Evolutionary conservation across 2,888 invertebrate species (phyloP), one percentile per base, ranked within the genome.

Genomic region (Melipona bicolor): DNA sequence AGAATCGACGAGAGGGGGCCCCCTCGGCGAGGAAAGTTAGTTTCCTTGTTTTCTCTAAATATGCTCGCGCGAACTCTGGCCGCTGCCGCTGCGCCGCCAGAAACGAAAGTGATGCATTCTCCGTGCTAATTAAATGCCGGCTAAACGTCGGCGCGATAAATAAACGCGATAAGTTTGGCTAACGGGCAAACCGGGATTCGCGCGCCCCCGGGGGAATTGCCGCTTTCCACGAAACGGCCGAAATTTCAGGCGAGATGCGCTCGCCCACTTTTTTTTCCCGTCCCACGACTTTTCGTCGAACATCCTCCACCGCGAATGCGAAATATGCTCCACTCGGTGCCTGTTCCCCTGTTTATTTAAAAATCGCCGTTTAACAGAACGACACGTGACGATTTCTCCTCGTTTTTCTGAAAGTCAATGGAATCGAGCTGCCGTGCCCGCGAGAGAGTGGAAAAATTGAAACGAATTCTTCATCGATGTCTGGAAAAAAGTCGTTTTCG

Each of bases 151-250:
- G 36, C 62, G 64, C 71, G 84, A 83, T 86, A 86, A 88, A 88
- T 81, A 89, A 88, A 84, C 77, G 71, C 84, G 89, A 87, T 84
- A 87, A 87, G 77, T 84, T 84, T 77, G n/a, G 75, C 50, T 64
- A 83, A 87, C 84, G 4, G 36, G 50, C 73, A 21, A 64, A 70
- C 77, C 77, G 43, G 43, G 43, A 86, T 83, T 83, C 72, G 64
- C 77, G 56, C 54, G 64, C 49, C n/a, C 43, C 43, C 43, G 43
- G 43, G 54, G 77, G 52, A 77, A 84, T 78, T 71, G 81, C 73
- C 52, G n/a, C 43, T 73, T 76, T 74, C 73, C 81, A 52, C 74
- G 75, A 50, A 76, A 76, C 83, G 74, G 79, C 79, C 62, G 81
- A 71, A 85, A 81, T 84, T 86, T 79, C 82, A 43, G 78, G 19